These are phyloP conservation scores for Camponotus fellah DNA, from an alignment of 2,888 invertebrate genomes.

Conservation along the genomic window DNA sequence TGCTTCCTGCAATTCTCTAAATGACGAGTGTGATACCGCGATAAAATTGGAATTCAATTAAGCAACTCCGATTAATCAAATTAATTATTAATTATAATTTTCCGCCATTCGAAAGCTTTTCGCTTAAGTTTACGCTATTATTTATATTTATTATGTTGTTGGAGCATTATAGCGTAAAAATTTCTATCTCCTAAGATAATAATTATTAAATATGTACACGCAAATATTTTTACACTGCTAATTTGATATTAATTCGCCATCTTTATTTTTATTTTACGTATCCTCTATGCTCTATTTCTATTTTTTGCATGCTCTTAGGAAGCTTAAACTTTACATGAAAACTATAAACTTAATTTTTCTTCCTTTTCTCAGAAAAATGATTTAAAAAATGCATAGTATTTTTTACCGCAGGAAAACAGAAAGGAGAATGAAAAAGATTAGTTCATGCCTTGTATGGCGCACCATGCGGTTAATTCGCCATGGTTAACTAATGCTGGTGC, in stretches of 20 bases:
- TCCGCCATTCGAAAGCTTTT: not conserved
- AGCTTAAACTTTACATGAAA: not conserved
- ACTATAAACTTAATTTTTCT: not conserved
- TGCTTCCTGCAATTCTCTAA: constrained; percentile 67
- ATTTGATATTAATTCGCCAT: not conserved
- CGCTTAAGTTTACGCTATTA: not conserved
- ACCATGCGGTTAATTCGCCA: constrained; percentile 31
- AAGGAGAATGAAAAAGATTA: not conserved
- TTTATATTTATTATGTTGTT: not conserved
- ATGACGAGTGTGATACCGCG: constrained; percentile 48
- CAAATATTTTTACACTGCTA: not conserved
- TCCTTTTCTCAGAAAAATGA: not conserved
- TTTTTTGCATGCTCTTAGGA: not conserved
- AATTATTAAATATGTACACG: not conserved
- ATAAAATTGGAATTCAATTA: constrained; percentile 26
- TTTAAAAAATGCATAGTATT: not conserved
- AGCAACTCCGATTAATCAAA: not conserved
- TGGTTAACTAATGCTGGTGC: constrained; percentile 42
- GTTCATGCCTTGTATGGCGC: constrained; percentile 6
- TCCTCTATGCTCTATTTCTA: not conserved
- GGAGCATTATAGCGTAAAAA: not conserved
- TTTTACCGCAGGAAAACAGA: not conserved
- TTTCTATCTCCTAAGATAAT: not conserved
- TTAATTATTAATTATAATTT: constrained; percentile 8
- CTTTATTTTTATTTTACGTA: not conserved